These are phyloP conservation scores for Brachymystax lenok DNA, from an alignment of 2,797 vertebrate genomes.

Conservation along the genomic window DNA sequence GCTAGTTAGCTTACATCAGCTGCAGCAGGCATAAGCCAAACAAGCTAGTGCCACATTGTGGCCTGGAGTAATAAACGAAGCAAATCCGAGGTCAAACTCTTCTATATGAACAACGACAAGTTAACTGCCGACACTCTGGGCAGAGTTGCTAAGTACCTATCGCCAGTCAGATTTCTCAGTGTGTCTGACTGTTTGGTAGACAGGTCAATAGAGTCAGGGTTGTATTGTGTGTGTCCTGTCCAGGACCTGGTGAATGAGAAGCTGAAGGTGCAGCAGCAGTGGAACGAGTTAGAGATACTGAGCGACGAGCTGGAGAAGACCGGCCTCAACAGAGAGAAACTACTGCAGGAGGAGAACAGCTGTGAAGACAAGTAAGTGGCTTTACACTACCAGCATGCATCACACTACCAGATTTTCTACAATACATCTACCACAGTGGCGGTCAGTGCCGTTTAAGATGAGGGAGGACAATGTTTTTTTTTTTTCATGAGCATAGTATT, in stretches of 20 bases:
- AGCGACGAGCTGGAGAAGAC: conserved; percentile 91
- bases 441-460: too few relatives aligned
- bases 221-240: conserved; percentile 20
- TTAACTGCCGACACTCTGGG: too few relatives aligned
- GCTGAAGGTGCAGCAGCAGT: conserved; percentile 88
- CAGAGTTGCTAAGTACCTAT: background rate
- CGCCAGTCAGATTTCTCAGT: background rate
- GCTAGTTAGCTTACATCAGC: too few relatives aligned
- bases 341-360: conserved; percentile 83
- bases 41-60: too few relatives aligned
- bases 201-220: background rate
- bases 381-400: background rate
- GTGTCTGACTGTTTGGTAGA: background rate
- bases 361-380: conserved; percentile 79
- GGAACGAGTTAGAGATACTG: conserved; percentile 85
- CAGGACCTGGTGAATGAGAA: conserved; percentile 96
- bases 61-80: too few relatives aligned
- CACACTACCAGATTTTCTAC: background rate
- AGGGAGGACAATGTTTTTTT: too few relatives aligned
- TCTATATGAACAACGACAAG: too few relatives aligned
- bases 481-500: too few relatives aligned
- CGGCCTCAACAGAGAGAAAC: conserved; percentile 85
- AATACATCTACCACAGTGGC: too few relatives aligned
- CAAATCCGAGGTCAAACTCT: too few relatives aligned
- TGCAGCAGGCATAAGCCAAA: too few relatives aligned